A percentile compares a stretch with the other conserved stretches of the same genome.
Conservation (phyloP, 2,113 vertebrate species). For the Halcyon senegalensis region DNA sequence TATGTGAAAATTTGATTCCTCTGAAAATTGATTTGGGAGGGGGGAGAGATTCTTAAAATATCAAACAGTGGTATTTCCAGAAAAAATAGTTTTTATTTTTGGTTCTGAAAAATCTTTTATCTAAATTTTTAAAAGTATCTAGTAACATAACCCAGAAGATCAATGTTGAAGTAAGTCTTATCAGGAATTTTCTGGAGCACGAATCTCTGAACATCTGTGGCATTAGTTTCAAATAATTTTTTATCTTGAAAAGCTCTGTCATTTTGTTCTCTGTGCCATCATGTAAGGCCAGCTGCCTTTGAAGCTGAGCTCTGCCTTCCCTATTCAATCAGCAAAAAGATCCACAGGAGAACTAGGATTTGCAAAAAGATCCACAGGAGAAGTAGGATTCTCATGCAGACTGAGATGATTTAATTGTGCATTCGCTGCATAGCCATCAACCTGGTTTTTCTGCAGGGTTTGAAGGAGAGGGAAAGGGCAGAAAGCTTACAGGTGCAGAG, state of each 20-base stretch:
- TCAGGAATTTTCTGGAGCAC: background rate
- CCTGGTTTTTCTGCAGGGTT: background rate
- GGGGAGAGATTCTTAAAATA: background rate
- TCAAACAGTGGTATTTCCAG: background rate
- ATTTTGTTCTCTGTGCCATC: background rate
- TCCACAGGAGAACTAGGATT: background rate
- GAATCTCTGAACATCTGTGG: background rate
- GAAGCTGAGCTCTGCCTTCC: constrained; percentile 19
- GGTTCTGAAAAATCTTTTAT: background rate
- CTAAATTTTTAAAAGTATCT: background rate
- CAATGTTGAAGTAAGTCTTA: background rate
- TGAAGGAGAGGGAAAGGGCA: background rate
- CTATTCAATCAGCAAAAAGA: constrained; percentile 5
- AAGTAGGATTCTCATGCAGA: background rate
- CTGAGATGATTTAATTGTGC: background rate
- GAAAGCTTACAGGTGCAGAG: background rate
- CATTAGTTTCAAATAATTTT: background rate
- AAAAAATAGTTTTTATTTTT: background rate
- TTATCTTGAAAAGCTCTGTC: background rate
- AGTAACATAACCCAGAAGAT: background rate
- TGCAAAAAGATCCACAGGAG: background rate
- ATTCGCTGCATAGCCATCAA: accelerated
- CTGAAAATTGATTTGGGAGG: background rate
- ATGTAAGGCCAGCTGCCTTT: background rate
- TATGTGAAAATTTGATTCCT: background rate